Base-by-base conservation (phyloP, 1,140 invertebrate species). In the Xylocopa sonorina region DNA sequence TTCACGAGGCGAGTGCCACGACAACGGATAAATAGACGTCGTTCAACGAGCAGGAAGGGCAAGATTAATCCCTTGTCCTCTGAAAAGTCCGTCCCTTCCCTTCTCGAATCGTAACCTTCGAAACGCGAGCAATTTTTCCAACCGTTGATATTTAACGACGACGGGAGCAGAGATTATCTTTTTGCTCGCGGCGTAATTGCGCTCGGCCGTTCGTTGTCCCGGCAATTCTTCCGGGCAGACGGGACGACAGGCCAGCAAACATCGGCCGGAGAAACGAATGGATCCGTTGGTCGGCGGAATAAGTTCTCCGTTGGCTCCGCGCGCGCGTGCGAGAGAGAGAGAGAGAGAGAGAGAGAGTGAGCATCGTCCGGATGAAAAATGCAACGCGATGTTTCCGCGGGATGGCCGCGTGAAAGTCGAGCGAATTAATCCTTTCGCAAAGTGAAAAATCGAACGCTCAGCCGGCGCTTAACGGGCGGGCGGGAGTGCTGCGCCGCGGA, bases 21-120 rank as follows among this genome's bases (percentile, higher is more conserved):
- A 75, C 62, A 60, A 69, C 79, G 78, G 67, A 86, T 82, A 86
- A 86, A 86, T 86, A 82, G 83, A 62, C 21, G 64, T 68, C 78
- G 64, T 85, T 86, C 72, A 82, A 75, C 72, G 63, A 63, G 38
- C 3, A 38, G 38, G 38, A 38, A 38, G 38, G 38, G 21, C 43
- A 71, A 71, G 27, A 38, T 57, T 71, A 41, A 43, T 18, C 24
- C n/a, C 58, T 6, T 29, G 9, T 41, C 3, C 58, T 21, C 29
- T 9, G 27, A 21, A 27, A 58, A 50, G 27, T 38, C 50, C 34
- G 16, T 27, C 18, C 18, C 2, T n/a, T n/a, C 5, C 38, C 6
- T 0, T 29, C 62, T n/a, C n/a, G n/a, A 16, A 24, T 41, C 16
- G 6, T 14, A 16, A 27, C 51, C 34, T n/a, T n/a, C n/a, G n/a